Evolutionary conservation across 2,888 invertebrate genomes (phyloP), one percentile per base, ranked within the genome.

Genomic region (Euproctis similis): DNA sequence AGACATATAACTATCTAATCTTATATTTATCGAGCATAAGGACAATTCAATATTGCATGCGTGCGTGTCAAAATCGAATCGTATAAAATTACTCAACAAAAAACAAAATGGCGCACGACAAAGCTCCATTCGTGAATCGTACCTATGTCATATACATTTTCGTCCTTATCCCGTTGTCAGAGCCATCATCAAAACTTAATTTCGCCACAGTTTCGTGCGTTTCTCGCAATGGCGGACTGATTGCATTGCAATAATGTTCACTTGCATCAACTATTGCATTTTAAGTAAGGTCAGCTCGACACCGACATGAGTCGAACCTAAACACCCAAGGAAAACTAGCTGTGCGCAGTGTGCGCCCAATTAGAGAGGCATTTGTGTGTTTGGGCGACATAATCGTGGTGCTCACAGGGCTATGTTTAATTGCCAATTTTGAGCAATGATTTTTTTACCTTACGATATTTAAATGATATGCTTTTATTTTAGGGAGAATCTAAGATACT

Each of bases 281-380:
- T 39, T 35, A 47, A 52, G 41, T 56, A 53, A 61, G 61, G 61
- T 61, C 59, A 52, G 36, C 41, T 40, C 26, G 39, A 42, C 37
- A 41, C 35, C 26, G 39, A 42, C 37, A 41, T 36, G 28, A 36
- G 44, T 33, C 44, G 26, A 48, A 53, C 46, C 49, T 53, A 55
- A 45, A 42, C 38, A 42, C 46, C 59, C 58, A 59, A 58, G 59
- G 53, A 50, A 50, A 50, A 51, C 51, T 23, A 31, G 42, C 45
- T 45, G 36, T 42, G 37, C n/a, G n/a, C n/a, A 40, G 42, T 45
- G 36, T 42, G 14, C 28, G 31, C 32, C 46, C 42, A 48, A 54
- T 59, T 62, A 60, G 55, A 55, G 53, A 48, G 61, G 60, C 38
- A 56, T 58, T 58, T 42, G 45, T 44, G 39, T 38, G 47, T 54